A percentile compares a stretch with the other conserved stretches of the same genome.
Evolutionary conservation across 2,888 invertebrate species (phyloP).

Genomic region (Microplitis deprimator): DNA sequence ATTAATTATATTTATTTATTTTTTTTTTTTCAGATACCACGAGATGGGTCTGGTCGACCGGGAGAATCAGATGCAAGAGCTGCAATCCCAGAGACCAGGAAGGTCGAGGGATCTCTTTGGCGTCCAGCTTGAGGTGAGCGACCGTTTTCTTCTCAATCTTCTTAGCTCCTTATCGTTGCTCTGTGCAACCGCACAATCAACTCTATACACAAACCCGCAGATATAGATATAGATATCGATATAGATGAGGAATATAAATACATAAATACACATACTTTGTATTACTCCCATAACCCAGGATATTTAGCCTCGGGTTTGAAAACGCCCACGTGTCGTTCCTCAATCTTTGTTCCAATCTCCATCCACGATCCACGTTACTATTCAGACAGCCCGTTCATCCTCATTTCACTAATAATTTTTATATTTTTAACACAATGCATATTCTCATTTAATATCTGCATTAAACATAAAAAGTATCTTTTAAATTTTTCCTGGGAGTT

Average conservation of each 20-base stretch:
- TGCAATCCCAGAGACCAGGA: slow-evolving; percentile 69
- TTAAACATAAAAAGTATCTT: neutral
- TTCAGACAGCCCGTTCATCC: slow-evolving; percentile 19
- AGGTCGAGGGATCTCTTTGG: slow-evolving; percentile 76
- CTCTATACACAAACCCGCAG: neutral
- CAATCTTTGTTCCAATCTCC: slow-evolving; percentile 23
- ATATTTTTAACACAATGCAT: neutral
- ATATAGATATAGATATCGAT: neutral
- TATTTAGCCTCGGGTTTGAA: slow-evolving; percentile 7
- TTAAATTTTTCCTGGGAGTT: neutral
- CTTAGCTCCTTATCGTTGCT: slow-evolving; percentile 7
- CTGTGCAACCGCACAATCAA: slow-evolving; percentile 4
- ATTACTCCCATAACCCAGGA: slow-evolving; percentile 6
- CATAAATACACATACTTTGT: slow-evolving; percentile 8
- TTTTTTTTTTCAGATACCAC: slow-evolving; percentile 31
- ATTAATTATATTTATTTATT: neutral
- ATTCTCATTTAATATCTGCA: neutral
- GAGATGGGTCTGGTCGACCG: slow-evolving; percentile 68
- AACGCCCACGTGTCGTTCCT: slow-evolving; percentile 20
- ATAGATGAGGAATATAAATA: neutral
- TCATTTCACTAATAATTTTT: neutral
- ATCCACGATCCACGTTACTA: neutral
- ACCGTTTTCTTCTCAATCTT: slow-evolving; percentile 37
- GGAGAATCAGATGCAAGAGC: slow-evolving; percentile 64
- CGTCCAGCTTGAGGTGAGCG: slow-evolving; percentile 76